These are phyloP conservation scores for Daktulosphaira vitifoliae DNA, from an alignment of 1,140 invertebrate species.

Conservation along the genomic window DNA sequence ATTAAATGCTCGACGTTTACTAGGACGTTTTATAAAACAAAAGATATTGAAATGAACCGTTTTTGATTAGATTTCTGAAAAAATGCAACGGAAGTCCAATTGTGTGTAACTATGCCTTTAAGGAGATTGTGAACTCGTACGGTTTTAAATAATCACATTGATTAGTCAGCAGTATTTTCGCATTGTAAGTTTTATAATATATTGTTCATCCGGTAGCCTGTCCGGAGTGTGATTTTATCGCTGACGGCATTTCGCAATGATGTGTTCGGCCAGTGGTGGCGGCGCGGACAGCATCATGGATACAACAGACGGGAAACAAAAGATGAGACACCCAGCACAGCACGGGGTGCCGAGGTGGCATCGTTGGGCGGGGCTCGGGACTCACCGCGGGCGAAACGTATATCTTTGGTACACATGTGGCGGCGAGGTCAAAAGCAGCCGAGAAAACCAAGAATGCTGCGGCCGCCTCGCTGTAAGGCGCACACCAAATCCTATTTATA, in stretches of 20 bases:
- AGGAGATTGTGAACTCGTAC: too few relatives aligned
- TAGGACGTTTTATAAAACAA: too few relatives aligned
- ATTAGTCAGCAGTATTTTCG: too few relatives aligned
- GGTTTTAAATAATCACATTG: too few relatives aligned
- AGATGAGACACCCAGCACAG: constrained; percentile 8
- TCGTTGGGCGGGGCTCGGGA: constrained; percentile 22
- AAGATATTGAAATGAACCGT: too few relatives aligned
- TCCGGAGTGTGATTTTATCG: too few relatives aligned
- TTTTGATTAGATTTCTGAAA: too few relatives aligned
- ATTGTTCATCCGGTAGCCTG: too few relatives aligned
- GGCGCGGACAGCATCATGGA: not conserved
- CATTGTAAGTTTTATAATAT: too few relatives aligned
- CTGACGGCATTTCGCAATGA: not conserved
- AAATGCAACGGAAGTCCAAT: too few relatives aligned
- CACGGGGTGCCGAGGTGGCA: constrained; percentile 31
- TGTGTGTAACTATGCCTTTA: too few relatives aligned
- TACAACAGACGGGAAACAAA: constrained; percentile 21
- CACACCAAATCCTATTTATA: constrained; percentile 1
- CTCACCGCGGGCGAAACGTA: constrained; percentile 20
- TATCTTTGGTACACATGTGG: not conserved
- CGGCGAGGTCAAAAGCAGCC: constrained; percentile 31
- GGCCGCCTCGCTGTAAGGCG: not conserved
- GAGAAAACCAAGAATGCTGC: constrained; percentile 25
- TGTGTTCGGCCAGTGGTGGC: not conserved
- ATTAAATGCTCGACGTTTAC: too few relatives aligned